phyloP scores from a whole-genome alignment of 2,797 vertebrate genomes.

The Paramormyrops hopkinsi region DNA sequence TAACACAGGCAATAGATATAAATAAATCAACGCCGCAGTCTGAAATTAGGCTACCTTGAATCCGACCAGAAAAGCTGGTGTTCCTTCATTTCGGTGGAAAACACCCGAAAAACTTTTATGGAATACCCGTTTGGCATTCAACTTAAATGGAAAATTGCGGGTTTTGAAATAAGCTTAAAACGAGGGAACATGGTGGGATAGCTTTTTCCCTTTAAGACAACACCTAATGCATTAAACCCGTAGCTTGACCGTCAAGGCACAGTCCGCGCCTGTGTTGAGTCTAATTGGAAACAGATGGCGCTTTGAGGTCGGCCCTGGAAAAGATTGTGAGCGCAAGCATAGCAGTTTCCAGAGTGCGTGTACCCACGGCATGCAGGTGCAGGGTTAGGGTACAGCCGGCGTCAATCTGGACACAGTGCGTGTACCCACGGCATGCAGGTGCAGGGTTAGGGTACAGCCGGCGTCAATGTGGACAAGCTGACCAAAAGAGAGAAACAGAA shows the following conservation, averaged over 20 bases:
- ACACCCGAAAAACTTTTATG: conserved; percentile 28
- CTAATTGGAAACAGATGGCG: conserved; percentile 74
- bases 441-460: conserved; percentile 42
- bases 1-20: not conserved
- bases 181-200: conserved; percentile 39
- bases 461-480: conserved; percentile 14
- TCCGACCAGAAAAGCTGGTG: not conserved
- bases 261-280: conserved; percentile 49
- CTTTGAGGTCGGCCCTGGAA: conserved; percentile 45
- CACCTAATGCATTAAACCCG: conserved; percentile 58
- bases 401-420: conserved; percentile 20
- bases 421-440: conserved; percentile 58
- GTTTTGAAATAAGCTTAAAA: conserved; percentile 34
- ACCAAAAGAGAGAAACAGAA: not conserved
- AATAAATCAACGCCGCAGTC: not conserved
- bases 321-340: conserved; percentile 41
- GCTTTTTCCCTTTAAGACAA: conserved; percentile 49
- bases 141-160: conserved; percentile 39
- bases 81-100: conserved; percentile 6
- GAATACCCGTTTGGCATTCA: conserved; percentile 39
- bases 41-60: not conserved
- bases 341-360: conserved; percentile 31
- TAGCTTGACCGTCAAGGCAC: conserved; percentile 57
- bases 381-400: conserved; percentile 36
- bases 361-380: conserved; percentile 59